Evolutionary conservation across 2,113 vertebrate genomes (phyloP).

Genomic region (Semicossyphus pulcher): DNA sequence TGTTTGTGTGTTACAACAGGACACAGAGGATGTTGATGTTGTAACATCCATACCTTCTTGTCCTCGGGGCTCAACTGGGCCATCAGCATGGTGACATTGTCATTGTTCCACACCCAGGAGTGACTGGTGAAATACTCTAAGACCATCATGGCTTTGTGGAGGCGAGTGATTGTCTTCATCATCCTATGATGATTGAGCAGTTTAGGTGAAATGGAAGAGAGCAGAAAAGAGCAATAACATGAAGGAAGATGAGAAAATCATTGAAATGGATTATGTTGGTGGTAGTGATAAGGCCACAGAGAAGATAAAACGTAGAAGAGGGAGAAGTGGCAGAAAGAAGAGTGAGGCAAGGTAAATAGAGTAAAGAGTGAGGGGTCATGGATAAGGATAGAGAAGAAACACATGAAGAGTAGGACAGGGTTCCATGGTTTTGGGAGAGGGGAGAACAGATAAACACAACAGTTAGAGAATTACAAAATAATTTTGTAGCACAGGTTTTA

Average conservation of each 20-base stretch:
- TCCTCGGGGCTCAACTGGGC: conserved; percentile 91
- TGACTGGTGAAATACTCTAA: conserved; percentile 98
- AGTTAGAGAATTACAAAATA: too few relatives aligned
- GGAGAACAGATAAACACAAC: neutral
- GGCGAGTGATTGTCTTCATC: conserved; percentile 98
- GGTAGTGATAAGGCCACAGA: neutral
- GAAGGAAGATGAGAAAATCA: neutral
- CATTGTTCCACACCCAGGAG: conserved; percentile 97
- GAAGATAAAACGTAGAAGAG: neutral
- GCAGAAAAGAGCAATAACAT: too few relatives aligned
- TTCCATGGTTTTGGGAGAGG: neutral
- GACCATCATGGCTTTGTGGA: conserved; percentile 96
- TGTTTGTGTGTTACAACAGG: too few relatives aligned
- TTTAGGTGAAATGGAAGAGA: neutral
- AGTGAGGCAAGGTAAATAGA: neutral
- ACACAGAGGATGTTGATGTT: too few relatives aligned
- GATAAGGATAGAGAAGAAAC: too few relatives aligned
- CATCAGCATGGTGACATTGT: conserved; percentile 94
- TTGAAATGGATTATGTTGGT: neutral
- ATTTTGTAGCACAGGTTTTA: too few relatives aligned
- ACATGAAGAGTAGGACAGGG: neutral
- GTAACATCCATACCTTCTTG: conserved; percentile 86
- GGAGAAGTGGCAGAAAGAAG: neutral
- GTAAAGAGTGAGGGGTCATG: too few relatives aligned
- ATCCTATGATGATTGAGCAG: conserved; percentile 83